Evolutionary conservation across 2,888 invertebrate genomes (phyloP).

Genomic region (Rhodophaea formosa): DNA sequence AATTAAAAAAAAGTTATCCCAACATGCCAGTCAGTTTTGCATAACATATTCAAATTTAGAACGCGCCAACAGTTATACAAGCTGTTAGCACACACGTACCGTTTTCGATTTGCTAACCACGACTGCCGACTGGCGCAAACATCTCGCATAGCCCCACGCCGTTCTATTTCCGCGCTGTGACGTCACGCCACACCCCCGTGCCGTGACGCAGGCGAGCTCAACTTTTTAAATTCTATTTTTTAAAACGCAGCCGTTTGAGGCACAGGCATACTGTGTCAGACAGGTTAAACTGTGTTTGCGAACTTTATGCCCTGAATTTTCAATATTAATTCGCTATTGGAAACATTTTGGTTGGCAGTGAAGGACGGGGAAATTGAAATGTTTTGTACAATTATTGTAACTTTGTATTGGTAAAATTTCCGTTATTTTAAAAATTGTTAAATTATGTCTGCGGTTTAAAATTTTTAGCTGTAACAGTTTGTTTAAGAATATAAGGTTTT

Average conservation of each 20-base stretch:
- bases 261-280: neutral
- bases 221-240: conserved; percentile 39
- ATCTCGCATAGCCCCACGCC: conserved; percentile 24
- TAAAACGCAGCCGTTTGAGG: conserved; percentile 12
- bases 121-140: conserved; percentile 9
- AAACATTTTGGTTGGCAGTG: neutral
- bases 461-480: no score
- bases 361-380: neutral
- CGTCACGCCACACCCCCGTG: conserved; percentile 53
- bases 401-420: neutral
- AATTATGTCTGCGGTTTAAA: no score
- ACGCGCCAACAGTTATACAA: neutral
- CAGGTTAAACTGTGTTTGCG: conserved; percentile 5
- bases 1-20: neutral
- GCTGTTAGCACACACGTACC: conserved; percentile 13
- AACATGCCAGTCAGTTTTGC: neutral
- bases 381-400: neutral
- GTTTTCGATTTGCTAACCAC: conserved; percentile 14
- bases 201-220: conserved; percentile 52
- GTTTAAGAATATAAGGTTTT: no score
- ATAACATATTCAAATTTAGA: conserved; percentile 7
- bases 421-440: neutral
- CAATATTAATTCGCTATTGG: neutral
- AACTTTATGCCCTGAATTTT: conserved; percentile 5
- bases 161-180: conserved; percentile 56